Base-by-base conservation (phyloP, 2,888 invertebrate species). In the Empis stercorea region DNA sequence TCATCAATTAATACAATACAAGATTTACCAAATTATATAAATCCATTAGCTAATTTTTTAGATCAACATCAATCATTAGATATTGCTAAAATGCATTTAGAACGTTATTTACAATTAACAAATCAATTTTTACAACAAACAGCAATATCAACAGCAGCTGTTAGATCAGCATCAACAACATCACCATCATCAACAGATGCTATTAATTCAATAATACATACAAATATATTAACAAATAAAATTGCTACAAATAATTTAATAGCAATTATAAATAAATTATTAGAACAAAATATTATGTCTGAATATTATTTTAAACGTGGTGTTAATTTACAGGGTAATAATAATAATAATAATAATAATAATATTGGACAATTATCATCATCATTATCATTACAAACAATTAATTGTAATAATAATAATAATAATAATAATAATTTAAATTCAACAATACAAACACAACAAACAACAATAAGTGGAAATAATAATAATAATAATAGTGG, bases 11-110 rank as follows among this genome's bases (percentile, higher is more conserved):
- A 4, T n/a, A n/a, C n/a, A n/a, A n/a, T n/a, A n/a, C n/a, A n/a
- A n/a, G 40, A 40, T 40, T 14, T 27, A 40, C 27, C 40, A 10
- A 20, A 20, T 14, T 40, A 40, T 47, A 47, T 54, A n/a, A 56
- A 60, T 27, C 58, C 57, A 10, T 51, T 56, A 14, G 50, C 58
- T 4, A 60, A 61, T 49, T 63, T 64, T 46, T 55, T 58, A 4
- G 61, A 62, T 42, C 61, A 64, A 34, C 63, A 64, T 47, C 60
- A 57, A 32, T 55, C 61, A 5, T 48, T 70, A 10, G 64, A 63
- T 47, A 64, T 68, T 15, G 60, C 64, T 4, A 66, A 64, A 47
- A 69, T 65, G 53, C 65, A 66, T 44, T 51, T 66, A 6, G 65
- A 63, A 48, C 59, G 61, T 20, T 61, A 64, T 34, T 49, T 60